phyloP scores from a whole-genome alignment of 2,797 vertebrate species.

The Vultur gryphus region DNA sequence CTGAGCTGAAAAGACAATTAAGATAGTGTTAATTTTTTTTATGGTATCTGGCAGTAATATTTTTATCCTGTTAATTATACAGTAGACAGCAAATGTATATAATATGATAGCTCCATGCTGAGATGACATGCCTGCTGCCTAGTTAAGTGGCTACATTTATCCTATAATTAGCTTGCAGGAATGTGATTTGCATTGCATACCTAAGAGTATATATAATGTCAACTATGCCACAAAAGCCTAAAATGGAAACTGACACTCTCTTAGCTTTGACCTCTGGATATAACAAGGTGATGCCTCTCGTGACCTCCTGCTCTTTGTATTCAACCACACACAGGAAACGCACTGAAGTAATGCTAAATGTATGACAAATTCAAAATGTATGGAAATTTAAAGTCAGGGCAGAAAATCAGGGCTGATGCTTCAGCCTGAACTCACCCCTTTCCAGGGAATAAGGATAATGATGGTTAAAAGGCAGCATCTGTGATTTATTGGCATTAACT shows the following conservation, averaged over 20 bases:
- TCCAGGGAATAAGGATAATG: not conserved
- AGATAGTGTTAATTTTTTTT: constrained; percentile 81
- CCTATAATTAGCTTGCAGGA: constrained; percentile 82
- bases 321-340: constrained; percentile 14
- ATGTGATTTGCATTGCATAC: constrained; percentile 76
- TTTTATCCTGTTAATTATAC: constrained; percentile 82
- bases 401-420: constrained; percentile 5
- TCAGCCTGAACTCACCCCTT: not conserved
- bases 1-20: constrained; percentile 81
- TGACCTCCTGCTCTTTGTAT: constrained; percentile 54
- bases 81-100: constrained; percentile 76
- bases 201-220: constrained; percentile 67
- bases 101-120: constrained; percentile 72
- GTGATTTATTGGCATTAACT: not conserved
- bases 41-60: constrained; percentile 78
- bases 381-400: not conserved
- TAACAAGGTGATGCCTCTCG: constrained; percentile 46
- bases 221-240: constrained; percentile 65
- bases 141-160: constrained; percentile 78
- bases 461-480: constrained; percentile 7
- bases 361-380: constrained; percentile 8
- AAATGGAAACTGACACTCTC: constrained; percentile 66
- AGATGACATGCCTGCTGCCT: constrained; percentile 73
- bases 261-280: constrained; percentile 67
- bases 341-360: constrained; percentile 16